Conservation (phyloP, 2,888 invertebrate genomes). For the Aphrophora alni region DNA sequence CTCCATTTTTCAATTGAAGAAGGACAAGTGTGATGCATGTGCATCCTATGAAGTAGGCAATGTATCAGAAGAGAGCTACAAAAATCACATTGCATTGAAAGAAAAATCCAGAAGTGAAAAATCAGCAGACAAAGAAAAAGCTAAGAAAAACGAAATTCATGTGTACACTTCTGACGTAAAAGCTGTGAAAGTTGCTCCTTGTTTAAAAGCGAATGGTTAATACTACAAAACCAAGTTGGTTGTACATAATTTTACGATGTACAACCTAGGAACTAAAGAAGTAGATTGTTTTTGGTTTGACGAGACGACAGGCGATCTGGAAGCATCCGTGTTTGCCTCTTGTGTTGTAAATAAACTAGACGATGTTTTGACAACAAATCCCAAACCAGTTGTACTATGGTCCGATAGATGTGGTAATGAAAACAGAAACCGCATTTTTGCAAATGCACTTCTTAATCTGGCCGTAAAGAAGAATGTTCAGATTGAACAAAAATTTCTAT, state of each 20-base stretch:
- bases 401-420: conserved; percentile 27
- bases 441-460: conserved; percentile 31
- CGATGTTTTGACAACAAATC: conserved; percentile 17
- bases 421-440: conserved; percentile 21
- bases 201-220: conserved; percentile 18
- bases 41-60: conserved; percentile 32
- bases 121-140: conserved; percentile 33
- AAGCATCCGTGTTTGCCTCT: conserved; percentile 32
- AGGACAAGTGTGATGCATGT: conserved; percentile 32
- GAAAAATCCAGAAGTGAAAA: conserved; percentile 38
- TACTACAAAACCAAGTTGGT: conserved; percentile 34
- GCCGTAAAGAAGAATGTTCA: conserved; percentile 21
- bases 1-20: conserved; percentile 33
- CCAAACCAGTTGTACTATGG: conserved; percentile 33
- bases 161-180: conserved; percentile 22
- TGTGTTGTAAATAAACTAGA: conserved; percentile 31
- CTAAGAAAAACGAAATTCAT: conserved; percentile 23
- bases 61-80: conserved; percentile 29
- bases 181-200: conserved; percentile 33
- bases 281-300: conserved; percentile 27
- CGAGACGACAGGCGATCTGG: conserved; percentile 13
- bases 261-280: conserved; percentile 29
- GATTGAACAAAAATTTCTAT: conserved; percentile 6
- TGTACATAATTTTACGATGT: conserved; percentile 35
- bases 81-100: conserved; percentile 28